A percentile compares a stretch with the other conserved stretches of the same genome.
phyloP scores from a whole-genome alignment of 2,888 invertebrate species.

The Allacma fusca region DNA sequence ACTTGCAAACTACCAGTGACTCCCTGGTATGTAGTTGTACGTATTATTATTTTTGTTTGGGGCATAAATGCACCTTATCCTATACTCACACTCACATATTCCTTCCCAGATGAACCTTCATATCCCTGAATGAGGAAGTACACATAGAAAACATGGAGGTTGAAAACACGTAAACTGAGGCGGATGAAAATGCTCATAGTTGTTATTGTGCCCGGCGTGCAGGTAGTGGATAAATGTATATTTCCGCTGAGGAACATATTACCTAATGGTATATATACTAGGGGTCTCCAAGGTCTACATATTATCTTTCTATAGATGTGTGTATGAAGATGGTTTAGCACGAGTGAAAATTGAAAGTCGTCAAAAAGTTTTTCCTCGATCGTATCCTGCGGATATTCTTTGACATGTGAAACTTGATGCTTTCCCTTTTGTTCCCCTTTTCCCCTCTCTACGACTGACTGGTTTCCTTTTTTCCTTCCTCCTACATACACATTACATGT shows the following conservation, averaged over 20 bases:
- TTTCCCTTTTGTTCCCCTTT: background rate
- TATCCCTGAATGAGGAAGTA: too few relatives aligned
- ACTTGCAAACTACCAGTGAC: background rate
- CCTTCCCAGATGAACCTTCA: too few relatives aligned
- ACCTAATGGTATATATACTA: background rate
- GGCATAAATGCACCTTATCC: background rate
- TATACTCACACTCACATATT: too few relatives aligned
- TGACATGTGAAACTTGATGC: constrained; percentile 16
- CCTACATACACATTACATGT: background rate
- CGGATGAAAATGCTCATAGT: background rate
- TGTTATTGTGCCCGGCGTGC: background rate
- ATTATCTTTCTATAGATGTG: background rate
- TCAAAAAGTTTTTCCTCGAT: constrained; percentile 13
- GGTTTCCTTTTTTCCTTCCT: background rate
- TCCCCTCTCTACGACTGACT: background rate
- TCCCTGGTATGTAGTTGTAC: background rate
- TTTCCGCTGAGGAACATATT: background rate
- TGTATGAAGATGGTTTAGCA: constrained; percentile 1
- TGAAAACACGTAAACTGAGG: background rate
- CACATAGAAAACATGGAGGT: too few relatives aligned
- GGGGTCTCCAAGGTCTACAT: background rate
- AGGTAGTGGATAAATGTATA: background rate
- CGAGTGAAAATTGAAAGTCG: background rate
- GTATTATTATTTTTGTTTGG: background rate
- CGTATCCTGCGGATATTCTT: constrained; percentile 11